Base-by-base conservation (phyloP, 2,797 vertebrate species). In the Coranthus polyacanthus region DNA sequence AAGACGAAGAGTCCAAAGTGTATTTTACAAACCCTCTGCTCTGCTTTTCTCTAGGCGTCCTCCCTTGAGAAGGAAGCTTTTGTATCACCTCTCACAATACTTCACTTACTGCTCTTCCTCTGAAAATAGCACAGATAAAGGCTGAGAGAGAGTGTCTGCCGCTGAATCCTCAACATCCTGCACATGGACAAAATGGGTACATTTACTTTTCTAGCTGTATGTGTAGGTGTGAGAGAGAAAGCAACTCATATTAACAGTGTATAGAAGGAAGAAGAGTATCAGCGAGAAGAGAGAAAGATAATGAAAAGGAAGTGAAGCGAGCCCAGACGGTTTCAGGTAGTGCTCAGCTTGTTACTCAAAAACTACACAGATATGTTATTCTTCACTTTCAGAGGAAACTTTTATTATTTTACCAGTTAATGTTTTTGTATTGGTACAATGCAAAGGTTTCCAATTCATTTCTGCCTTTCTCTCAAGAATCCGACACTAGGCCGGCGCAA, bases 81-180 rank as follows among this genome's bases (percentile, higher is more conserved):
- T 85, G 85, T 84, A 80, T 77, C 62, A 81, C 65, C 68, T 79
- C 76, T 68, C 53, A 78, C 67, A 85, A 79, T 68, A 42, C 79
- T 78, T 84, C 72, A 66, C 78, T 79, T 77, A 79, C 51, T 68
- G 75, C 67, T 50, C 21, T 67, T 51, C 46, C 47, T 83, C 77
- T 78, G 79, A 79, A 79, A 89, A 81, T 72, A 80, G 76, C 52
- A 69, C 54, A 67, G 73, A 83, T 66, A 72, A 82, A 81, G 71
- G 45, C 67, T 69, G 36, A 59, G 45, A 47, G 34, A 34, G 18
- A 49, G 45, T 18, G 12, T 6, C 24, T 51, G 50, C 52, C 32
- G 49, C 50, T 53, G 69, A 66, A 73, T 62, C 55, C 39, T 62
- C 52, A 73, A 64, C 52, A 60, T 73, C 58, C 66, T 50, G 53